Base-by-base conservation (phyloP, 2,888 invertebrate species). In the Eurytoma californica region DNA sequence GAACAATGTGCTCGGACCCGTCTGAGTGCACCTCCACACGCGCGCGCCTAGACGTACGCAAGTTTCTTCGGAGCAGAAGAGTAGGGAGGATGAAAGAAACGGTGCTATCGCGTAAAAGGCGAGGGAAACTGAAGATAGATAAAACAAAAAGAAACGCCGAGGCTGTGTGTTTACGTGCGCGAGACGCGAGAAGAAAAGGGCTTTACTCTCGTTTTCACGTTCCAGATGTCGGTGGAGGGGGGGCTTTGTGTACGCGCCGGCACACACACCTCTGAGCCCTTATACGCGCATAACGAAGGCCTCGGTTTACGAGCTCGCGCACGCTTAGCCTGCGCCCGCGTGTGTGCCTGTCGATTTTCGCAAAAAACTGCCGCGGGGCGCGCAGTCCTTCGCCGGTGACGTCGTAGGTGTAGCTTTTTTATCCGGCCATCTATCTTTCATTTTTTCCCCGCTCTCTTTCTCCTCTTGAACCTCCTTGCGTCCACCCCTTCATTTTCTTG, bases 341-440 rank as follows among this genome's bases (percentile, higher is more conserved):
- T 51, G 60, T 2, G 18, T 2, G 65, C 65, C 53, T 53, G 68
- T 76, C 61, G 75, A 76, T 76, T 69, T 39, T 76, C 47, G 68
- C 68, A 61, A 69, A 75, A 68, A 69, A 30, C 4, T 16, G 18
- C 55, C 53, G n/a, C 39, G 61, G 18, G 18, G 1, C n/a, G 30
- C 13, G 55, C n/a, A 30, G 39, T 39, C 39, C 39, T 39, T 39
- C 39, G 39, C 39, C 39, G 39, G 7, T 39, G 3, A 39, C 39
- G 39, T 39, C 39, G 39, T 39, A 39, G 3, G 39, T 28, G 61
- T 30, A 16, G n/a, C 55, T 70, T 65, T 69, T 58, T 77, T 77
- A 77, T 77, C 70, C 57, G 13, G 13, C 60, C 75, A 68, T 75
- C 75, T 61, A 70, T 77, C 61, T 65, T 63, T 77, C 77, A 66